Base-by-base conservation (phyloP, 2,888 invertebrate genomes). In the Pocota personata region DNA sequence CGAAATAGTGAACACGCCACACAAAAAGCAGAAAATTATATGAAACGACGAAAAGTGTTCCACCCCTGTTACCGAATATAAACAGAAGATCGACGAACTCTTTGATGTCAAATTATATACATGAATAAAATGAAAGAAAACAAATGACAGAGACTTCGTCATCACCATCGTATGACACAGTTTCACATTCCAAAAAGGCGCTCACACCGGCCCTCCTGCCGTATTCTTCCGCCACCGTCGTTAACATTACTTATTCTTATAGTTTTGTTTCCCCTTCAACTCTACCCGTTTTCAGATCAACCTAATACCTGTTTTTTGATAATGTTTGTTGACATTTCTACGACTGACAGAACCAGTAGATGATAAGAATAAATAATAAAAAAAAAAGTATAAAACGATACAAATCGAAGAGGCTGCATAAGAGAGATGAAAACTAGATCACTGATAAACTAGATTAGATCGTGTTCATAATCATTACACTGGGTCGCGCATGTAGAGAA, bases 21-120 rank as follows among this genome's bases (percentile, higher is more conserved):
- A 60, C 10, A 10, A 48, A 14, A 40, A 5, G 4, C 2, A 10
- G 10, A 3, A 4, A 40, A 14, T 24, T 6, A 2, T 12, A 46
- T n/a, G 14, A 37, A 46, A n/a, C 19, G 40, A 35, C 6, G 32
- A 52, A 32, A 16, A 58, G 21, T 35, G 24, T 12, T 10, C 24
- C 12, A 14, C 37, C 72, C 58, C 21, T 55, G 30, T 27, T 48
- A n/a, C 16, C 43, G 21, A 77, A 52, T 32, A 77, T 52, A 69
- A 78, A 78, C 62, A 62, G 35, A 62, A 71, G 78, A 72, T 79
- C 78, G 62, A 64, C 62, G 71, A 72, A 79, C 78, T 79, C 55
- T 57, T 78, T 1, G 4, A 46, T 6, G 3, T 16, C 10, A n/a
- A 37, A 52, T 40, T 24, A 3, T 4, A n/a, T 21, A 55, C 19